These are phyloP conservation scores for Samia ricini DNA, from an alignment of 1,140 invertebrate species.

Conservation along the genomic window DNA sequence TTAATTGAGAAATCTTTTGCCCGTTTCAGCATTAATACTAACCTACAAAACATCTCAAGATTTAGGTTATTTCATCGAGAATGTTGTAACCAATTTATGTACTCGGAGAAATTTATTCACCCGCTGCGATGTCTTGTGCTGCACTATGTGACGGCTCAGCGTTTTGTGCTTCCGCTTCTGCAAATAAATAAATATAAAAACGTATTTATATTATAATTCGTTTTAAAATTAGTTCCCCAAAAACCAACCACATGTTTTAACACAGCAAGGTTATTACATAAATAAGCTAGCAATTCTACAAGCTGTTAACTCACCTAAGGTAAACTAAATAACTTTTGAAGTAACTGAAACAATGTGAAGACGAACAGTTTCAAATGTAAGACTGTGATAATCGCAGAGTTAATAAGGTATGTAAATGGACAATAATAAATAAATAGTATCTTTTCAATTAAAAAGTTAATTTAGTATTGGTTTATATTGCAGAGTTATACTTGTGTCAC, in stretches of 20 bases:
- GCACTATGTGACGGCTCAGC: conserved; percentile 59
- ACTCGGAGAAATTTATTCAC: conserved; percentile 37
- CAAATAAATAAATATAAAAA: conserved; percentile 36
- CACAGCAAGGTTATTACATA: no score
- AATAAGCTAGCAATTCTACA: conserved; percentile 15
- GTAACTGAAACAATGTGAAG: conserved; percentile 73
- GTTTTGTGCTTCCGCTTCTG: conserved; percentile 58
- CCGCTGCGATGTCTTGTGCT: conserved; percentile 33
- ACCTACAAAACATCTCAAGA: conserved; percentile 6
- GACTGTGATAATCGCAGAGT: neutral
- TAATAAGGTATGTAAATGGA: neutral
- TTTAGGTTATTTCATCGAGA: conserved; percentile 36
- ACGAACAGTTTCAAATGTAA: conserved; percentile 10
- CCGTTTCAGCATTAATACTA: neutral
- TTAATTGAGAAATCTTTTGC: no score
- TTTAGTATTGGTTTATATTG: no score
- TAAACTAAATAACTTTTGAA: conserved; percentile 62
- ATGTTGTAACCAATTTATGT: conserved; percentile 22
- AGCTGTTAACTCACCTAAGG: conserved; percentile 48
- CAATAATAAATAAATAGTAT: no score
- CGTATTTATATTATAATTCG: conserved; percentile 8
- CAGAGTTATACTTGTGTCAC: no score
- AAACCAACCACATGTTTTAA: conserved; percentile 1
- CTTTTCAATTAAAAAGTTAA: no score
- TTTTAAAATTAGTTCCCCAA: conserved; percentile 5